Base-by-base conservation (phyloP, 2,888 invertebrate genomes). In the Sarcophaga rosellei region DNA sequence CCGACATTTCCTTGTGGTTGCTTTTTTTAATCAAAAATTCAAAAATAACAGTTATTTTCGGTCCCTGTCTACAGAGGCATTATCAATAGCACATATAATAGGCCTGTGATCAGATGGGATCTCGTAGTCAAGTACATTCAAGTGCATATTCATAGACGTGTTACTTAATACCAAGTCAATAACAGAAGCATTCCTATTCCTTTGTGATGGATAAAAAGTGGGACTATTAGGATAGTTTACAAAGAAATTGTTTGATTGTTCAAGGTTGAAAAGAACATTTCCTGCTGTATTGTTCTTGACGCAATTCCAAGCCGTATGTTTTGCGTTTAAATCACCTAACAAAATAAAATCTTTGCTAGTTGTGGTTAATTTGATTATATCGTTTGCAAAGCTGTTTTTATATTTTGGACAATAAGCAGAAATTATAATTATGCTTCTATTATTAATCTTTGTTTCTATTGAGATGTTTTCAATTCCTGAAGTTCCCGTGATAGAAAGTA, bases 91-190 rank as follows among this genome's bases (percentile, higher is more conserved):
- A 53, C 45, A 63, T 6, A 78, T n/a, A 61, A 78, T 21, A 6
- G 70, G 78, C 35, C 35, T 35, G 6, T 6, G 35, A 35, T 35
- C 35, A 35, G 0, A 35, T 4, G 25, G 25, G 4, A 78, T 78
- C n/a, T 75, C 63, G n/a, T 47, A 65, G 10, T 75, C 74, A 20
- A 75, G 53, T n/a, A 75, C 63, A 12, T 75, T 25, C 6, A 65
- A 10, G 21, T 23, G 25, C 0, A 75, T 75, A 20, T 47, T 53
- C 4, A 74, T 44, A 0, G 73, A 20, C n/a, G 11, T 74, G n/a
- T 75, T 65, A 20, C 74, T 65, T 53, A 66, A 23, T 4, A 66
- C 10, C n/a, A 79, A 35, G 44, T 77, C 61, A 44, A 66, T 44
- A 45, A n/a, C 45, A 15, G 78, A 75, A 4, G 74, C 15, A 10